These are phyloP conservation scores for Antechinus flavipes DNA, from an alignment of 2,113 vertebrate species.

Conservation along the genomic window DNA sequence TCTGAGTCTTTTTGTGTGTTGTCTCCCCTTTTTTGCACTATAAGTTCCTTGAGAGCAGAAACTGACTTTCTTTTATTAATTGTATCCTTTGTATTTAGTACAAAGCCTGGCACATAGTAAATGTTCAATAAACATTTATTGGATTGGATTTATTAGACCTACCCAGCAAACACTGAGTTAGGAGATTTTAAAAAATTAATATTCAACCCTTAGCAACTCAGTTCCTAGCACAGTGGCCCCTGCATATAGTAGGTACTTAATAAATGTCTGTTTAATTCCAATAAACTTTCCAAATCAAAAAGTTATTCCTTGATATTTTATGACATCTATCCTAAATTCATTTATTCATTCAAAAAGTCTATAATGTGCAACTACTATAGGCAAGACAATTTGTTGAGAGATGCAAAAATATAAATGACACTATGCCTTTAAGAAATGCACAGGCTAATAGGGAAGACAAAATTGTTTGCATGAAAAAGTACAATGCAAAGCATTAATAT, in stretches of 20 bases:
- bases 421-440: too few relatives aligned
- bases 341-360: slow-evolving; percentile 37
- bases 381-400: background rate
- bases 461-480: too few relatives aligned
- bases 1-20: background rate
- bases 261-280: background rate
- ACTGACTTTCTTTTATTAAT: background rate
- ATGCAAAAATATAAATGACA: background rate
- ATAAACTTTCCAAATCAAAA: background rate
- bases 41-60: too few relatives aligned
- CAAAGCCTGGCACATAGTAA: background rate
- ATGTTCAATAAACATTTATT: background rate
- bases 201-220: background rate
- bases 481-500: too few relatives aligned
- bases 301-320: slow-evolving; percentile 38
- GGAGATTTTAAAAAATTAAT: slow-evolving; percentile 17
- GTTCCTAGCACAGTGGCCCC: background rate
- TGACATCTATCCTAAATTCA: slow-evolving; percentile 17
- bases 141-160: background rate
- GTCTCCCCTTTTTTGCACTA: too few relatives aligned
- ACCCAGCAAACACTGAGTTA: slow-evolving; percentile 31
- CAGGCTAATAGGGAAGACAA: too few relatives aligned
- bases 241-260: background rate
- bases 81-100: background rate
- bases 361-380: background rate